Conservation (phyloP, 2,797 vertebrate genomes). For the Tapera naevia region DNA sequence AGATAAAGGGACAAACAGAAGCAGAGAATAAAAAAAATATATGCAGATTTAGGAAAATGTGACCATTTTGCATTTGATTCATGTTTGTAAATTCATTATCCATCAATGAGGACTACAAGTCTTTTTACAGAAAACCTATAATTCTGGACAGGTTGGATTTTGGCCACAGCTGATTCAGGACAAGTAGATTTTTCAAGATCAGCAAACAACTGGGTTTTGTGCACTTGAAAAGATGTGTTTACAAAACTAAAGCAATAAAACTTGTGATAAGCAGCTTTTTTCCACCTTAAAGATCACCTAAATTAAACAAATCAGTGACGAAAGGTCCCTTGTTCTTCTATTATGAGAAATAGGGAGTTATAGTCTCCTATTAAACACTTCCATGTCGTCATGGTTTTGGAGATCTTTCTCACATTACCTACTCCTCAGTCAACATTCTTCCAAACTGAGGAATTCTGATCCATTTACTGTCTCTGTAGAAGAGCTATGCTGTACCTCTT, state of each 20-base stretch:
- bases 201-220: background rate
- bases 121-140: background rate
- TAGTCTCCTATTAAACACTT: background rate
- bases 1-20: background rate
- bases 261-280: background rate
- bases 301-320: background rate
- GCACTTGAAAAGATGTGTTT: background rate
- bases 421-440: background rate
- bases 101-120: background rate
- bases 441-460: background rate
- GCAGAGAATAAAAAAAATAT: background rate
- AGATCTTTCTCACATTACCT: background rate
- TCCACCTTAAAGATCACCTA: background rate
- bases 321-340: background rate
- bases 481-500: background rate
- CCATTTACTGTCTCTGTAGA: background rate
- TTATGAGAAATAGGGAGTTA: background rate
- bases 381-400: background rate
- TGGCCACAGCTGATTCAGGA: background rate
- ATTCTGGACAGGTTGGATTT: background rate
- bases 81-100: background rate
- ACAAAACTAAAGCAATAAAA: background rate
- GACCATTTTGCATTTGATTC: background rate
- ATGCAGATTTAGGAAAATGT: background rate
- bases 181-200: background rate